phyloP scores from a whole-genome alignment of 2,797 vertebrate genomes.

The Micropoecilia bifurca region DNA sequence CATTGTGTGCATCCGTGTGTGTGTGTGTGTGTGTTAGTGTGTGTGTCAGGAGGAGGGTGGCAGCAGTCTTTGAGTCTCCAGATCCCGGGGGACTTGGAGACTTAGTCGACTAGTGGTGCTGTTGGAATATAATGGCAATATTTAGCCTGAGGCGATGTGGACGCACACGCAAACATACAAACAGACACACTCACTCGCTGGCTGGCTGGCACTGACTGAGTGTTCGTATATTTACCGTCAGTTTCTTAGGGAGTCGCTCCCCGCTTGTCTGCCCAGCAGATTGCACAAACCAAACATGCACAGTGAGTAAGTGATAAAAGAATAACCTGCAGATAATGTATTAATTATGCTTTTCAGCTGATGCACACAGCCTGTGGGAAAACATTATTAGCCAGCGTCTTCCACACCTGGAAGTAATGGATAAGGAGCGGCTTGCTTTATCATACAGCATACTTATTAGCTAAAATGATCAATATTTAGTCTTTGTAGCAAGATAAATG shows the following conservation, averaged over 20 bases:
- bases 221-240: constrained; percentile 67
- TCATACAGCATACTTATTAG: background rate
- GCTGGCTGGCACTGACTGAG: constrained; percentile 62
- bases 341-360: constrained; percentile 22
- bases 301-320: constrained; percentile 33
- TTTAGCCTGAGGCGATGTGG: constrained; percentile 74
- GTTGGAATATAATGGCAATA: constrained; percentile 70
- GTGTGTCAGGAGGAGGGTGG: constrained; percentile 28
- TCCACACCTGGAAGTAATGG: constrained; percentile 18
- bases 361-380: constrained; percentile 6
- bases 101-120: constrained; percentile 63
- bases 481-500: constrained; percentile 5
- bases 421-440: constrained; percentile 14
- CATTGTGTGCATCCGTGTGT: constrained; percentile 10
- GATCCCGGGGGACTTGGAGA: constrained; percentile 66
- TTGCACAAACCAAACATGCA: constrained; percentile 43
- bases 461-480: constrained; percentile 4
- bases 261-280: constrained; percentile 35
- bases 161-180: constrained; percentile 38
- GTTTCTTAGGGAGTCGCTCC: constrained; percentile 47
- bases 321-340: constrained; percentile 38
- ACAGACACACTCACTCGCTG: constrained; percentile 13
- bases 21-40: constrained; percentile 18
- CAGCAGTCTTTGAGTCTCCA: constrained; percentile 65
- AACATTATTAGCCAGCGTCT: constrained; percentile 1